Percentiles rank a stretch among this genome's conserved stretches.
Conservation (phyloP, 2,888 invertebrate species). For the Strigamia maritima region DNA sequence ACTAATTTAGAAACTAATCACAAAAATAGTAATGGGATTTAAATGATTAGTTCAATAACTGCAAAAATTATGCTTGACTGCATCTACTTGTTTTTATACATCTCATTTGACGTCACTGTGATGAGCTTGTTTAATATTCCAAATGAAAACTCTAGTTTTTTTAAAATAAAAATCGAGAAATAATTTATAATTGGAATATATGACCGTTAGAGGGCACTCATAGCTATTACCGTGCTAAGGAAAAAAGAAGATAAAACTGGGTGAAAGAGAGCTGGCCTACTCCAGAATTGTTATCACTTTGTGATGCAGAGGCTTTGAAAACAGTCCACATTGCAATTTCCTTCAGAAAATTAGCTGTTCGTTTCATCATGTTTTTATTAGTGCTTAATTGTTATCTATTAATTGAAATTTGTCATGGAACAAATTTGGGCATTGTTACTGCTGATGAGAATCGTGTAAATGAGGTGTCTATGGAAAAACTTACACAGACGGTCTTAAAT, state of each 20-base stretch:
- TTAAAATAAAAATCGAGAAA: no score
- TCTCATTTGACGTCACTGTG: no score
- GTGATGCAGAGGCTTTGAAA: neutral
- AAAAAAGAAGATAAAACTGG: neutral
- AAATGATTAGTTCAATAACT: neutral
- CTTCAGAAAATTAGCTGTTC: neutral
- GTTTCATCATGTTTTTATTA: neutral
- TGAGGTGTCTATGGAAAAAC: neutral
- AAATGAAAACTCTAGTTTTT: neutral
- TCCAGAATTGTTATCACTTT: neutral
- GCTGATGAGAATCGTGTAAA: neutral
- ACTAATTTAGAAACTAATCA: no score
- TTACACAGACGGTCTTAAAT: neutral
- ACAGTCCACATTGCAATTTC: neutral
- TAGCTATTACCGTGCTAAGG: neutral
- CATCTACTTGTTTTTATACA: no score
- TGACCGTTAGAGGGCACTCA: neutral
- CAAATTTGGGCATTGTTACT: neutral
- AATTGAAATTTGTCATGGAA: neutral
- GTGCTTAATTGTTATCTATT: neutral
- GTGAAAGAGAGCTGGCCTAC: slow-evolving; percentile 21
- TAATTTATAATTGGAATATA: neutral
- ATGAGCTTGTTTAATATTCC: neutral
- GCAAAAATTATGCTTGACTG: neutral
- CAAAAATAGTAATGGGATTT: no score